These are phyloP conservation scores for Haliclystus octoradiatus DNA, from an alignment of 30 jellyfish, hydroid and myxozoan genomes.

Conservation along the genomic window DNA sequence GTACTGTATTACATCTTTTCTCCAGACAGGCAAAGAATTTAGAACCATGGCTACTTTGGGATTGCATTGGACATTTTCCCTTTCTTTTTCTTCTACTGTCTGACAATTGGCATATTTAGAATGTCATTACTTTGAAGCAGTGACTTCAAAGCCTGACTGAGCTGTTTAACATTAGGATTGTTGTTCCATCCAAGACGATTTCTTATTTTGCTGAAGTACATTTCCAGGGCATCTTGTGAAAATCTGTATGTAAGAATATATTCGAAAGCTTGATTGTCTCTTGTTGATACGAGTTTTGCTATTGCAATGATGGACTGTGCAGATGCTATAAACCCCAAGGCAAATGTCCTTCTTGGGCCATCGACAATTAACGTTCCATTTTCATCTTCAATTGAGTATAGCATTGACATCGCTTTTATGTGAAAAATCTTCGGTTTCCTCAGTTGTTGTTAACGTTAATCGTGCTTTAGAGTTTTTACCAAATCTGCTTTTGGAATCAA, in stretches of 20 bases:
- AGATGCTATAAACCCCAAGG: background rate
- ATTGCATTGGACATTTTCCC: too few relatives aligned
- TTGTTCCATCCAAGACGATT: conserved; percentile 42
- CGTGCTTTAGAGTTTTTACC: conserved; percentile 24
- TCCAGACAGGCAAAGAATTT: conserved; percentile 8
- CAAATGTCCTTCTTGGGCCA: conserved; percentile 3
- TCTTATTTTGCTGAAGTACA: conserved; percentile 27
- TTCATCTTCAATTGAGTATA: background rate
- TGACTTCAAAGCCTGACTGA: conserved; percentile 19
- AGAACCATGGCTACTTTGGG: conserved; percentile 13
- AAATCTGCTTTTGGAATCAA: conserved; percentile 16
- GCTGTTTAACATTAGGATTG: conserved; percentile 21
- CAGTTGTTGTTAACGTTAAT: background rate
- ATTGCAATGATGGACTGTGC: background rate
- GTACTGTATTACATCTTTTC: conserved; percentile 11
- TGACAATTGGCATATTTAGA: conserved; percentile 8
- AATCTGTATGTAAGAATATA: conserved; percentile 14
- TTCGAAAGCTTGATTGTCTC: conserved; percentile 6
- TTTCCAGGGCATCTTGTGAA: conserved; percentile 37
- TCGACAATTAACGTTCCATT: background rate
- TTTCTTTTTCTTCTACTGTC: background rate
- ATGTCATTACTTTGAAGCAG: conserved; percentile 16
- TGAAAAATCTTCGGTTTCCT: conserved; percentile 1
- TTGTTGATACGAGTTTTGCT: background rate
- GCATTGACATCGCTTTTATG: background rate